phyloP scores from a whole-genome alignment of 2,888 invertebrate genomes.

The Molorchus minor region DNA sequence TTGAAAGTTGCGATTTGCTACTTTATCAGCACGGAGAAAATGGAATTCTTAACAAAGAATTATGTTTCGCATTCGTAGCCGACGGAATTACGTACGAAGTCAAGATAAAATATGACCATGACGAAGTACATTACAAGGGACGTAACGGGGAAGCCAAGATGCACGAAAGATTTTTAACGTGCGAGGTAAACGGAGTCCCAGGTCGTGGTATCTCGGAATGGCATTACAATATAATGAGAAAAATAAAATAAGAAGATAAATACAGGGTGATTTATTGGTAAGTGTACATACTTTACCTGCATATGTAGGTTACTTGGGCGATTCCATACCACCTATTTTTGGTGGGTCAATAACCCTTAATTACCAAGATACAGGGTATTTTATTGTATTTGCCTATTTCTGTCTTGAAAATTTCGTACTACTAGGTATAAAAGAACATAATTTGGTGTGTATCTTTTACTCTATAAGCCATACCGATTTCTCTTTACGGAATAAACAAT shows the following conservation, averaged over 20 bases:
- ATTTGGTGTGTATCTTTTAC: too few species aligned
- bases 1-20: slow-evolving; percentile 71
- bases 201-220: slow-evolving; percentile 80
- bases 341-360: too few species aligned
- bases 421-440: too few species aligned
- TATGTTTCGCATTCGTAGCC: slow-evolving; percentile 72
- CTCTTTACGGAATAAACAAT: too few species aligned
- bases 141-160: slow-evolving; percentile 74
- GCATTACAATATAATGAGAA: slow-evolving; percentile 65
- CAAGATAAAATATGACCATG: slow-evolving; percentile 66
- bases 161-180: slow-evolving; percentile 69
- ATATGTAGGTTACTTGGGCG: too few species aligned
- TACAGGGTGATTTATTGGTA: too few species aligned
- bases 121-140: slow-evolving; percentile 72
- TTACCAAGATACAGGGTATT: too few species aligned
- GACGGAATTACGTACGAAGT: slow-evolving; percentile 67
- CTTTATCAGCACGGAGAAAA: slow-evolving; percentile 76
- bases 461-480: too few species aligned
- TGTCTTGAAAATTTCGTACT: too few species aligned
- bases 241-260: slow-evolving; percentile 7
- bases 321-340: too few species aligned
- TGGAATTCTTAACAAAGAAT: slow-evolving; percentile 67
- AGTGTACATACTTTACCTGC: too few species aligned
- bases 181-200: slow-evolving; percentile 69
- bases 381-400: too few species aligned